These are phyloP conservation scores for Caerostris darwini DNA, from an alignment of 1,140 invertebrate species.

Conservation along the genomic window DNA sequence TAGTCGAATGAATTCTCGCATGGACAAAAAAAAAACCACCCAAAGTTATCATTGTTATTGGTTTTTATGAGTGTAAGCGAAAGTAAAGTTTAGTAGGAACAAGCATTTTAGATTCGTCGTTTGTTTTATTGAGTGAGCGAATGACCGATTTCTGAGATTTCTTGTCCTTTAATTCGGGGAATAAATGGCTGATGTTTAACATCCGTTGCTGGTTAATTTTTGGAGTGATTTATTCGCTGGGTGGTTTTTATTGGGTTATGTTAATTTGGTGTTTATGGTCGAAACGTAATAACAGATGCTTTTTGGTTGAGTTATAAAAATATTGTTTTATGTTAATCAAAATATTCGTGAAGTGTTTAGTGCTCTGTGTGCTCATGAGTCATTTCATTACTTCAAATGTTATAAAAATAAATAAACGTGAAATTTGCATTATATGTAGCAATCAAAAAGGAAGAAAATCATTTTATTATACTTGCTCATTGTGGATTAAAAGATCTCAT, in stretches of 20 bases:
- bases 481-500: too few relatives aligned
- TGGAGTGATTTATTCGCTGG: neutral
- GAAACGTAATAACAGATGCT: neutral
- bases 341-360: too few relatives aligned
- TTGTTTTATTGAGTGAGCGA: neutral
- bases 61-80: constrained; percentile 45
- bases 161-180: neutral
- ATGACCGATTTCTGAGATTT: neutral
- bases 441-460: too few relatives aligned
- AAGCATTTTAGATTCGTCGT: neutral
- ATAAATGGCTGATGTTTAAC: neutral
- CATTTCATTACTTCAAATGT: too few relatives aligned
- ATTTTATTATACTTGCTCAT: too few relatives aligned
- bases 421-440: too few relatives aligned
- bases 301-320: too few relatives aligned
- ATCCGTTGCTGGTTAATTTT: neutral
- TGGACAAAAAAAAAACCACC: constrained; percentile 16
- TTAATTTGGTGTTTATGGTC: neutral
- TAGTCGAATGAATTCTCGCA: constrained; percentile 12
- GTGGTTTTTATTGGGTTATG: neutral
- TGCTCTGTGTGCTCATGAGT: too few relatives aligned
- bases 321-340: too few relatives aligned
- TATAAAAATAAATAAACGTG: too few relatives aligned
- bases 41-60: constrained; percentile 56
- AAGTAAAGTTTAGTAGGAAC: neutral